These are phyloP conservation scores for Gila orcuttii DNA, from an alignment of 2,113 vertebrate genomes.

Conservation along the genomic window DNA sequence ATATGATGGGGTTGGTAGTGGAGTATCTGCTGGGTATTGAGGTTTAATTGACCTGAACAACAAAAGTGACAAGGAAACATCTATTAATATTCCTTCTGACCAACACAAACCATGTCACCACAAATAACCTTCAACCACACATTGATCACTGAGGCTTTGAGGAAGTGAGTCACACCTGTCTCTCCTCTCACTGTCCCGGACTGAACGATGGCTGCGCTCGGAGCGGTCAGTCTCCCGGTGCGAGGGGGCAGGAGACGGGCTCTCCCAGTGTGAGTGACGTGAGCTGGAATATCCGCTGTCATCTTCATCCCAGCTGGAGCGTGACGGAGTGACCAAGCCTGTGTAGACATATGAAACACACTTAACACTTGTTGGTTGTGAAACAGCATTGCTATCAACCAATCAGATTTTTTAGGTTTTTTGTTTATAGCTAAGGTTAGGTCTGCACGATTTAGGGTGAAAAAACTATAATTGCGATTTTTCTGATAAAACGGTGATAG, in stretches of 20 bases:
- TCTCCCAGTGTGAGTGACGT: conserved; percentile 94
- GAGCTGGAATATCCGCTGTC: conserved; percentile 81
- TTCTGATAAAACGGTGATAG: background rate
- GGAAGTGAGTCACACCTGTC: conserved; percentile 66
- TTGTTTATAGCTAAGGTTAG: background rate
- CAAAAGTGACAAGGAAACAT: conserved; percentile 22
- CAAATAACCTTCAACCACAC: background rate
- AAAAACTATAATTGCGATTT: background rate
- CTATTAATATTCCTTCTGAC: background rate
- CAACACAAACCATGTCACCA: background rate
- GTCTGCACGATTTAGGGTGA: background rate
- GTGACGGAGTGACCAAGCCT: conserved; percentile 92
- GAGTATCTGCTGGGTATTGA: conserved; percentile 86
- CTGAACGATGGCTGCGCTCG: conserved; percentile 77
- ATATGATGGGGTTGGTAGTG: conserved; percentile 91
- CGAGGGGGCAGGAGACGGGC: conserved; percentile 88
- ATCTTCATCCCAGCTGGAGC: conserved; percentile 96
- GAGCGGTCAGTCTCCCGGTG: conserved; percentile 82
- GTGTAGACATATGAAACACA: conserved; percentile 24
- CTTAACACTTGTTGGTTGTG: background rate
- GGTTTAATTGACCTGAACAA: conserved; percentile 84
- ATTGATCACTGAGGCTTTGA: background rate
- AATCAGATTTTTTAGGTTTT: background rate
- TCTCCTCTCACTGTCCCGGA: conserved; percentile 84
- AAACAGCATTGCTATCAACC: background rate